phyloP scores from a whole-genome alignment of 2,888 invertebrate species.

The Lycophotia porphyrea region DNA sequence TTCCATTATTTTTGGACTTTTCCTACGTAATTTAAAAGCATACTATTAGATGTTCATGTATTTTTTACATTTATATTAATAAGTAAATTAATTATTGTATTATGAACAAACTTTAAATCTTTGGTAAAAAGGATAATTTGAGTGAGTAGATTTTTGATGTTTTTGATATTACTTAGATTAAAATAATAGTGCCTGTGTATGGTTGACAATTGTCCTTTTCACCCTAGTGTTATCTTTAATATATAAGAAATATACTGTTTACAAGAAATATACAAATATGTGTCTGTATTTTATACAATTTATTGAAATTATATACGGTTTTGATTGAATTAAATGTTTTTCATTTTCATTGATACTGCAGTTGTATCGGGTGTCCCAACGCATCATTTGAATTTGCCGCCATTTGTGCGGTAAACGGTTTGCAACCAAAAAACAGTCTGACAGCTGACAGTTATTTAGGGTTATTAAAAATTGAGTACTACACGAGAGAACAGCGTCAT shows the following conservation, averaged over 20 bases:
- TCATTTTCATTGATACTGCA: neutral
- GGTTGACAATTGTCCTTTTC: conserved; percentile 38
- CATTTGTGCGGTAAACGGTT: neutral
- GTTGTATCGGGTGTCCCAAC: neutral
- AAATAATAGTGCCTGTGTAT: neutral
- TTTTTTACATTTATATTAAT: conserved; percentile 10
- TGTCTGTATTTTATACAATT: conserved; percentile 60
- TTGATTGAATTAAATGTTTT: conserved; percentile 30
- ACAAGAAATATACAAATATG: conserved; percentile 51
- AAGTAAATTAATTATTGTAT: conserved; percentile 13
- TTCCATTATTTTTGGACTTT: conserved; percentile 21
- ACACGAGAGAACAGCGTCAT: no score
- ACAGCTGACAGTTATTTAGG: no score
- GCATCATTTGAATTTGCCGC: neutral
- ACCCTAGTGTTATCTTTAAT: conserved; percentile 24
- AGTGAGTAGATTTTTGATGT: conserved; percentile 1
- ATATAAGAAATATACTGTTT: conserved; percentile 51
- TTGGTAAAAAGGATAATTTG: conserved; percentile 24
- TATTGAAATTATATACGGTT: conserved; percentile 63
- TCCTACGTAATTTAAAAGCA: conserved; percentile 24
- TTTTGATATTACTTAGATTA: conserved; percentile 17
- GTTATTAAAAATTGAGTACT: no score
- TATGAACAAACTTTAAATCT: conserved; percentile 17
- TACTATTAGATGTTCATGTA: neutral
- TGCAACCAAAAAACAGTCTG: no score